A percentile compares a stretch with the other conserved stretches of the same genome.
These are phyloP conservation scores for Siniperca chuatsi DNA, from an alignment of 2,113 vertebrate species.

Conservation along the genomic window DNA sequence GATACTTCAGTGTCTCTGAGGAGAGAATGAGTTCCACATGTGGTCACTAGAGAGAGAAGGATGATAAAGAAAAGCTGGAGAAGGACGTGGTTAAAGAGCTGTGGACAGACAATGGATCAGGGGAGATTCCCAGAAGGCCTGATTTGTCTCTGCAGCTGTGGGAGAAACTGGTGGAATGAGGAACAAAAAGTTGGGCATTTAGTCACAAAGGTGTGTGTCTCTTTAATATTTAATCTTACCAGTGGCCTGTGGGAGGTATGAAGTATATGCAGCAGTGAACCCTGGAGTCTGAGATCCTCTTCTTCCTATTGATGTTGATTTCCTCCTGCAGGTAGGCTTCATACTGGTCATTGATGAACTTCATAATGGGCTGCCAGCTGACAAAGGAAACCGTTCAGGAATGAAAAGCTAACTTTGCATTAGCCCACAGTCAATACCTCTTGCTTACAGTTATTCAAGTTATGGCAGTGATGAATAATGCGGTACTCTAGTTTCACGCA, in stretches of 20 bases:
- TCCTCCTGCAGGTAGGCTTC: constrained; percentile 98
- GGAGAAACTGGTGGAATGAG: constrained; percentile 26
- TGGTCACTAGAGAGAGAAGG: constrained; percentile 31
- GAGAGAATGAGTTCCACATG: constrained; percentile 62
- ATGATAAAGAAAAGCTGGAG: constrained; percentile 18
- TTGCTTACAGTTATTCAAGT: background rate
- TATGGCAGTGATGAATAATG: background rate
- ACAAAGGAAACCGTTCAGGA: background rate
- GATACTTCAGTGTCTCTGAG: constrained; percentile 49
- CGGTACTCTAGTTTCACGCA: background rate
- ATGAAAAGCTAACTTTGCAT: background rate
- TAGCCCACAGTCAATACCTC: background rate
- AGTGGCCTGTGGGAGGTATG: constrained; percentile 97
- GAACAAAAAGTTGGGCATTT: constrained; percentile 5
- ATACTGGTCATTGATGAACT: constrained; percentile 98
- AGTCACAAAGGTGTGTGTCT: background rate
- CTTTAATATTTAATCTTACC: constrained; percentile 79
- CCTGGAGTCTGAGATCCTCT: constrained; percentile 93
- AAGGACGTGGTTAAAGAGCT: constrained; percentile 40
- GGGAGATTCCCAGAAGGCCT: constrained; percentile 52
- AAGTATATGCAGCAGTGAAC: constrained; percentile 99
- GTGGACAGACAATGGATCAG: constrained; percentile 50
- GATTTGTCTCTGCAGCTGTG: constrained; percentile 43
- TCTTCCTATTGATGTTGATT: constrained; percentile 96
- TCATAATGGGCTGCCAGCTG: constrained; percentile 99